Evolutionary conservation across 2,888 invertebrate species (phyloP).

Genomic region (Luperina nickerlii): DNA sequence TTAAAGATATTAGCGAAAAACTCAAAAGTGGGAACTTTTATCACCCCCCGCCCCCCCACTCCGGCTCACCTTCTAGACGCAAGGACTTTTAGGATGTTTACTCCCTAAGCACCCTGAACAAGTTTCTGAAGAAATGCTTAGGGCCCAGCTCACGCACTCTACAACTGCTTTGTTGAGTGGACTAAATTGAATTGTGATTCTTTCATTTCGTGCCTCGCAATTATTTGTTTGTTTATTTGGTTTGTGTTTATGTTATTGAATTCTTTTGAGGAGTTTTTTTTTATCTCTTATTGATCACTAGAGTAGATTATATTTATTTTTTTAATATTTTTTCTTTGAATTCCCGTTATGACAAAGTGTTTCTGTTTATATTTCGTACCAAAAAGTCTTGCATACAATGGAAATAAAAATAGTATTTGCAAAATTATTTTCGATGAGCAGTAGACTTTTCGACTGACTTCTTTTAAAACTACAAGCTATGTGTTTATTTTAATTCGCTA

Average conservation of each 20-base stretch:
- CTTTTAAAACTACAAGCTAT: not conserved
- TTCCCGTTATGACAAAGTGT: not conserved
- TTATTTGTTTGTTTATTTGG: slow-evolving; percentile 11
- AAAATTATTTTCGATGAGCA: not conserved
- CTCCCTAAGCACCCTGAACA: no score
- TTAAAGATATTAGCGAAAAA: no score
- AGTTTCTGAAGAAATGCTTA: no score
- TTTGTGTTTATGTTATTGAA: slow-evolving; percentile 18
- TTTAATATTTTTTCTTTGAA: not conserved
- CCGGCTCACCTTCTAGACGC: no score
- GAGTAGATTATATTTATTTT: not conserved
- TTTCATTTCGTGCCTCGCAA: slow-evolving; percentile 11
- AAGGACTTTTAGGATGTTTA: no score
- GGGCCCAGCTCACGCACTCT: no score
- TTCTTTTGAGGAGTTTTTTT: not conserved
- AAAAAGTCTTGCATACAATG: not conserved
- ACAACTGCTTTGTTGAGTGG: no score
- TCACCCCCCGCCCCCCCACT: no score
- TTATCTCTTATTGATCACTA: not conserved
- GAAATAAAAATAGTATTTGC: no score
- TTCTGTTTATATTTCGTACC: not conserved
- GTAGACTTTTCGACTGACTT: not conserved
- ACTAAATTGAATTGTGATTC: slow-evolving; percentile 30
- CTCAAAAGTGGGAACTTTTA: no score
- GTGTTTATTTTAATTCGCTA: not conserved